These are phyloP conservation scores for Diabrotica balteata DNA, from an alignment of 2,888 invertebrate genomes.

Conservation along the genomic window DNA sequence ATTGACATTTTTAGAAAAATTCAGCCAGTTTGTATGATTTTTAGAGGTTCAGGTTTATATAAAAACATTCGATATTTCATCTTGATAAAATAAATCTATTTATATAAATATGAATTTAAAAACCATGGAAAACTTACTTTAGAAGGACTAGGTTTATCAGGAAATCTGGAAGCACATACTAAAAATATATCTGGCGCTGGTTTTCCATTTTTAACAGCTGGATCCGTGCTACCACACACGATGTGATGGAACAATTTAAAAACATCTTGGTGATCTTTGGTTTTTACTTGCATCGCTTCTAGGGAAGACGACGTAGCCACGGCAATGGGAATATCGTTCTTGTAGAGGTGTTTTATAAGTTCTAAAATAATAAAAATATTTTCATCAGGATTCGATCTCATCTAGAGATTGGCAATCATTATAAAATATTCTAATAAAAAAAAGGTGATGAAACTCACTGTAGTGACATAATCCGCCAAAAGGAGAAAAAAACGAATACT, in stretches of 20 bases:
- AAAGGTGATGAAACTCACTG: too few relatives aligned
- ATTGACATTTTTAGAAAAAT: too few relatives aligned
- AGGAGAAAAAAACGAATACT: too few relatives aligned
- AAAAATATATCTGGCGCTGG: conserved; percentile 76
- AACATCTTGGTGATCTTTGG: conserved; percentile 61
- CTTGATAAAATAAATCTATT: too few relatives aligned
- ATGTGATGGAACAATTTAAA: conserved; percentile 66
- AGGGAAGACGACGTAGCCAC: conserved; percentile 73
- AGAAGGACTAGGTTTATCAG: conserved; percentile 61
- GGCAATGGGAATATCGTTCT: conserved; percentile 70
- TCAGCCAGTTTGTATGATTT: too few relatives aligned
- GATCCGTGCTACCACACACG: conserved; percentile 71
- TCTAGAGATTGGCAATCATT: too few relatives aligned
- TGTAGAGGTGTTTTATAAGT: conserved; percentile 63
- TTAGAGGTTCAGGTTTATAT: too few relatives aligned
- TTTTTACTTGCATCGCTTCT: conserved; percentile 65
- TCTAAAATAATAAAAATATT: conserved; percentile 6
- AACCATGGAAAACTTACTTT: conserved; percentile 42
- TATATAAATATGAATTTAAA: too few relatives aligned
- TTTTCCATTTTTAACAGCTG: conserved; percentile 74
- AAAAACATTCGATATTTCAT: too few relatives aligned
- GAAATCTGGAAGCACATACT: conserved; percentile 68
- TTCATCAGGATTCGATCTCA: too few relatives aligned
- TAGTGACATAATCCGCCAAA: too few relatives aligned
- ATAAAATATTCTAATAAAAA: too few relatives aligned